Evolutionary conservation across 1,140 invertebrate genomes (phyloP).

Genomic region (Drosophila tani): DNA sequence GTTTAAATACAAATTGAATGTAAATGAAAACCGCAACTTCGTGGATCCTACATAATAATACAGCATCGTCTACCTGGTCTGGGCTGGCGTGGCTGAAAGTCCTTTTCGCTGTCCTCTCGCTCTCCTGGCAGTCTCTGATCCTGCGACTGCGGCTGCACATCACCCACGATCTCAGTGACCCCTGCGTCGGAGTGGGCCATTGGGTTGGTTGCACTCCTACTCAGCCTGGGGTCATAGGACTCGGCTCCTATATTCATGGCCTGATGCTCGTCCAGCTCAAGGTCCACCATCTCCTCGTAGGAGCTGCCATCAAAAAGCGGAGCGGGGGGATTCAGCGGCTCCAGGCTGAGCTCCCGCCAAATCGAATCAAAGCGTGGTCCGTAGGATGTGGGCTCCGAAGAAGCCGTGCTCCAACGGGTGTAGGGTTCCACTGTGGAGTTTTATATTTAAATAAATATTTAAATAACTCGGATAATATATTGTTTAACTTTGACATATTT

Average conservation of each 20-base stretch:
- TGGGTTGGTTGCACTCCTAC: conserved; percentile 5
- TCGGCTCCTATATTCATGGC: conserved; percentile 35
- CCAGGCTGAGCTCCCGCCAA: conserved; percentile 53
- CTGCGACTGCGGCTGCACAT: not conserved
- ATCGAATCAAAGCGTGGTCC: conserved; percentile 61
- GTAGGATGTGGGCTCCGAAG: conserved; percentile 36
- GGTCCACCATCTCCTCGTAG: conserved; percentile 7
- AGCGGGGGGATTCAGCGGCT: not conserved
- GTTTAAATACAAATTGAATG: conserved; percentile 7
- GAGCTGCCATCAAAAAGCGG: not conserved
- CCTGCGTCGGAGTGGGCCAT: conserved; percentile 1
- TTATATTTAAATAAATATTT: not conserved
- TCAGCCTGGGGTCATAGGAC: conserved; percentile 16
- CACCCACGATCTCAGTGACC: conserved; percentile 21
- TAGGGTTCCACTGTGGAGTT: conserved; percentile 29
- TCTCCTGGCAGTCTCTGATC: not conserved
- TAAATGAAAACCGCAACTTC: not conserved
- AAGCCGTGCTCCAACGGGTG: conserved; percentile 51
- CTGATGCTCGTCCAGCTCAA: conserved; percentile 29
- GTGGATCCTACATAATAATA: conserved; percentile 14
- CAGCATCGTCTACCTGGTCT: conserved; percentile 16
- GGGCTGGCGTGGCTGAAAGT: conserved; percentile 1
- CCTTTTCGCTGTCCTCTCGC: not conserved
- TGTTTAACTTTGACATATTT: no score
- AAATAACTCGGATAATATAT: no score